These are phyloP conservation scores for Platycheirus albimanus DNA, from an alignment of 2,888 invertebrate species.

Conservation along the genomic window DNA sequence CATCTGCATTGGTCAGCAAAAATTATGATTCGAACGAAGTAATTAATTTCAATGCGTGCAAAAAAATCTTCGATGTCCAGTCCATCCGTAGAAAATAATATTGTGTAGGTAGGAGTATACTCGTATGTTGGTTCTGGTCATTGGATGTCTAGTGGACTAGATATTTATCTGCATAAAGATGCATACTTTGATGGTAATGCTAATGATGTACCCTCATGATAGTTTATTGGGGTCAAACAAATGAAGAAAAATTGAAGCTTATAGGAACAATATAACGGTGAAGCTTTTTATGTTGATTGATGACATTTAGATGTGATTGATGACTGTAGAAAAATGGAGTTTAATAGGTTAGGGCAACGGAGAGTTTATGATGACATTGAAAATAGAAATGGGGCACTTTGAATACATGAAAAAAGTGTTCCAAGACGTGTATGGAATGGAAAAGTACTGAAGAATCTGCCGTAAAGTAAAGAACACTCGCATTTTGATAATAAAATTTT, in stretches of 20 bases:
- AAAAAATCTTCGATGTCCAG: conserved; percentile 33
- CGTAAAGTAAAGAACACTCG: too few species aligned
- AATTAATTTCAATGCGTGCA: conserved; percentile 35
- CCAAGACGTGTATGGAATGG: too few species aligned
- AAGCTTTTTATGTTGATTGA: conserved; percentile 28
- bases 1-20: too few species aligned
- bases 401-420: too few species aligned
- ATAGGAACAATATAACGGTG: background rate
- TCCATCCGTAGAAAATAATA: conserved; percentile 25
- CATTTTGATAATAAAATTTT: too few species aligned
- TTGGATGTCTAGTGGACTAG: conserved; percentile 28
- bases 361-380: background rate
- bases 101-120: too few species aligned
- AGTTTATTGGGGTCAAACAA: conserved; percentile 25
- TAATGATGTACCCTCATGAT: background rate
- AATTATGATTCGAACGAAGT: too few species aligned
- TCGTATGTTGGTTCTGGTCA: conserved; percentile 10
- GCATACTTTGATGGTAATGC: conserved; percentile 7
- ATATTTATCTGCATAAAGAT: conserved; percentile 37
- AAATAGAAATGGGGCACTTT: too few species aligned
- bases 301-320: conserved; percentile 35
- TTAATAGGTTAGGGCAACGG: conserved; percentile 10
- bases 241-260: conserved; percentile 23
- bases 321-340: background rate
- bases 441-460: too few species aligned